Evolutionary conservation across 2,113 vertebrate species (phyloP).

Genomic region (Chinchilla lanigera): DNA sequence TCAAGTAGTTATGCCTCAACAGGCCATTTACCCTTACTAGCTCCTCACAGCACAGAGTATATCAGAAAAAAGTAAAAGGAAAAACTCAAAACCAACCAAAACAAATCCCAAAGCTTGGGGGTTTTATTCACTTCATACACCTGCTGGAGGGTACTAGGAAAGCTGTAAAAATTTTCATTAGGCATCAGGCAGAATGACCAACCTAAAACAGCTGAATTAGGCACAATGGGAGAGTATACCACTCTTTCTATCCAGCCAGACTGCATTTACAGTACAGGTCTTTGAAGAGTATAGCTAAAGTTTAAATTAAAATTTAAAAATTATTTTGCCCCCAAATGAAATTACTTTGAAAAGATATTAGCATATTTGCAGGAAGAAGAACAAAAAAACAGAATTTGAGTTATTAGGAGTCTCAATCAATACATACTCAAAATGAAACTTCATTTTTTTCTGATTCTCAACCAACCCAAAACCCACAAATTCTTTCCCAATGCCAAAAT

Average conservation of each 20-base stretch:
- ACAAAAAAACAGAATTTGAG: background rate
- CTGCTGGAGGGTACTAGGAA: background rate
- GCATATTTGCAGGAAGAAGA: conserved; percentile 14
- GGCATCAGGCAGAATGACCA: conserved; percentile 24
- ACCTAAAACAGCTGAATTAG: background rate
- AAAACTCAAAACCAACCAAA: background rate
- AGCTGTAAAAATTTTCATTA: conserved; percentile 8
- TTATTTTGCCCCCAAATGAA: background rate
- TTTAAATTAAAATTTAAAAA: conserved; percentile 28
- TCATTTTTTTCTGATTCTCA: conserved; percentile 50
- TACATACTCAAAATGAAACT: background rate
- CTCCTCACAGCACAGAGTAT: conserved; percentile 68
- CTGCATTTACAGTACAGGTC: background rate
- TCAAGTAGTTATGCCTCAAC: conserved; percentile 69
- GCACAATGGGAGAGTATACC: background rate
- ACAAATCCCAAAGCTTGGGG: background rate
- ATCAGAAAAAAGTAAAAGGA: background rate
- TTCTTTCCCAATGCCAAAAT: background rate
- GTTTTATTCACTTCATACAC: conserved; percentile 41
- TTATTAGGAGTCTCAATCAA: background rate
- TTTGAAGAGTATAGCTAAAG: conserved; percentile 16
- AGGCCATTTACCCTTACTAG: conserved; percentile 80
- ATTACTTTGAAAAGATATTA: background rate
- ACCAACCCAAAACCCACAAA: conserved; percentile 43
- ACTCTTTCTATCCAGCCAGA: background rate